A percentile compares a stretch with the other conserved stretches of the same genome.
Evolutionary conservation across 2,797 vertebrate species (phyloP).

Genomic region (Fundulus diaphanus): DNA sequence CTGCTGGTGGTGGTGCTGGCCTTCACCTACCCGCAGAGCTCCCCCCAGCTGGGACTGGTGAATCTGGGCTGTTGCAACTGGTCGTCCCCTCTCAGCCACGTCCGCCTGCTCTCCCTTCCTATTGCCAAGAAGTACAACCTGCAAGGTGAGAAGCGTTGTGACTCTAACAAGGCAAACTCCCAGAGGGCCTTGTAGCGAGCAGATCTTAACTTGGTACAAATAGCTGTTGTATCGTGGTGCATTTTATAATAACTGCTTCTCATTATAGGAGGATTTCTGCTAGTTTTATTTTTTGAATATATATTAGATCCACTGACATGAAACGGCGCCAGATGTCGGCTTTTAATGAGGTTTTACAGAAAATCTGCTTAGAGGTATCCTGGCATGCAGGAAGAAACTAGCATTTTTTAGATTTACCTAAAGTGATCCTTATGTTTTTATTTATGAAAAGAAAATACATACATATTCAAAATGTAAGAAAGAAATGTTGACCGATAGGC

Average conservation of each 20-base stretch:
- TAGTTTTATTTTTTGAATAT: background rate
- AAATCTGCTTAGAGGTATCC: too few species aligned
- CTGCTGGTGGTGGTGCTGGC: conserved; percentile 87
- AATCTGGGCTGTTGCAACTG: conserved; percentile 85
- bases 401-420: background rate
- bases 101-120: conserved; percentile 90
- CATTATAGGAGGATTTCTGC: background rate
- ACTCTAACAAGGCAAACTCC: background rate
- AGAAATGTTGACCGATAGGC: too few species aligned
- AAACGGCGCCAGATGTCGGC: too few species aligned
- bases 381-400: too few species aligned
- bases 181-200: background rate
- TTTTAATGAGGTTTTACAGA: too few species aligned
- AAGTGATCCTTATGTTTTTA: background rate
- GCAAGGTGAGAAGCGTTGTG: conserved; percentile 78
- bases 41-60: conserved; percentile 80
- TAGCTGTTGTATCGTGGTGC: background rate
- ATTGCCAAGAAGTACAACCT: conserved; percentile 96
- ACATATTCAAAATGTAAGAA: background rate
- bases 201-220: background rate
- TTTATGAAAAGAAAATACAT: background rate
- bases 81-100: conserved; percentile 88
- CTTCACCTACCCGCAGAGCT: conserved; percentile 86
- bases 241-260: background rate
- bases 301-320: background rate